These are phyloP conservation scores for Xiphorhynchus elegans DNA, from an alignment of 2,113 vertebrate genomes.

Conservation along the genomic window DNA sequence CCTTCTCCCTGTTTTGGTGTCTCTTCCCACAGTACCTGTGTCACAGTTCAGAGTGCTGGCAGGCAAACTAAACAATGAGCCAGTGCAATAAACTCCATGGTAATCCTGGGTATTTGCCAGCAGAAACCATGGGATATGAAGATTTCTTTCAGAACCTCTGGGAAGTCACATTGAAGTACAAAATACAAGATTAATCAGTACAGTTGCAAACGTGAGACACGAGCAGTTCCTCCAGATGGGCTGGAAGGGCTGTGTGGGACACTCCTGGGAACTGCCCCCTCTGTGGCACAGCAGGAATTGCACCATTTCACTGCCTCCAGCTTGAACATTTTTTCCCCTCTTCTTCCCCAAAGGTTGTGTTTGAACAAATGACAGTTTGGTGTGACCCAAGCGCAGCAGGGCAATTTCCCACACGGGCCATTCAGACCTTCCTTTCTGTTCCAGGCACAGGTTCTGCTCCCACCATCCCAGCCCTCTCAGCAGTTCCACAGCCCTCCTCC, in stretches of 20 bases:
- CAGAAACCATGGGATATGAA: fast-evolving
- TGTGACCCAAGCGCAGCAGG: neutral
- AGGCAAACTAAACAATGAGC: neutral
- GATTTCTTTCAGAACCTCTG: neutral
- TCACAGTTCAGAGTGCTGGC: neutral
- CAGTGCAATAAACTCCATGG: neutral
- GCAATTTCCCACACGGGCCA: neutral
- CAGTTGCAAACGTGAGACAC: fast-evolving
- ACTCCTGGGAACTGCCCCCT: neutral
- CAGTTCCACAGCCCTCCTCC: neutral
- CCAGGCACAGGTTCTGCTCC: neutral
- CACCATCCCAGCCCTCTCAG: fast-evolving
- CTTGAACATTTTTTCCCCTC: fast-evolving
- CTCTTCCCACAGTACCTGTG: neutral
- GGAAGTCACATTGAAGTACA: neutral
- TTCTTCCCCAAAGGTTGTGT: neutral
- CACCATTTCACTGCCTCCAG: neutral
- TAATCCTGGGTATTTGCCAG: neutral
- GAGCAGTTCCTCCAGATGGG: fast-evolving
- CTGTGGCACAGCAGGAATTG: fast-evolving
- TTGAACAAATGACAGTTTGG: neutral
- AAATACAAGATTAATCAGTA: neutral
- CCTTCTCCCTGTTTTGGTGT: neutral
- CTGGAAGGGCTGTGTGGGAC: neutral
- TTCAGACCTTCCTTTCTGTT: neutral